phyloP scores from a whole-genome alignment of 2,888 invertebrate genomes.

The Coleophora flavipennella region DNA sequence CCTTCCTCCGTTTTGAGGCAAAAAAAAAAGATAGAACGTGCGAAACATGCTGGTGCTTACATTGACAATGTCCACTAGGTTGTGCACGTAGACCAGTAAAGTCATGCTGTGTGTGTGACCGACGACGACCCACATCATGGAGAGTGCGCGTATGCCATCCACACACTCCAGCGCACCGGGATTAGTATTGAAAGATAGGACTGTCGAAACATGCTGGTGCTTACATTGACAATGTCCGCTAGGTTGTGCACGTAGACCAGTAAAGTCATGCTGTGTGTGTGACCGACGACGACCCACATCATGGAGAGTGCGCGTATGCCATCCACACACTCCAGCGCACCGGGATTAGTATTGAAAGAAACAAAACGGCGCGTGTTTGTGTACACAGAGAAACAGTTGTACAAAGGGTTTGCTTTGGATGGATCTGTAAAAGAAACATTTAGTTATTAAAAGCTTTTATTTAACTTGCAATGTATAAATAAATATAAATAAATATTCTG shows the following conservation, averaged over 20 bases:
- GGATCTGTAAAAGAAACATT: constrained; percentile 17
- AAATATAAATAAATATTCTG: too few relatives aligned
- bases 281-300: constrained; percentile 60
- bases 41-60: too few relatives aligned
- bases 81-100: not conserved
- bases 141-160: not conserved
- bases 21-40: too few relatives aligned
- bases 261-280: constrained; percentile 36
- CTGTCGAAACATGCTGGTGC: constrained; percentile 3
- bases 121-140: not conserved
- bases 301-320: constrained; percentile 57
- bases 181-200: not conserved
- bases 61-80: not conserved
- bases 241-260: constrained; percentile 31
- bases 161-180: not conserved
- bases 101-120: not conserved
- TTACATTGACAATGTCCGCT: constrained; percentile 22
- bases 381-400: constrained; percentile 43
- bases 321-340: constrained; percentile 49
- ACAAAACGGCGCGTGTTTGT: constrained; percentile 49
- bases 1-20: too few relatives aligned
- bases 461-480: too few relatives aligned
- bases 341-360: constrained; percentile 33
- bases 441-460: too few relatives aligned
- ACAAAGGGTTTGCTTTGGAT: constrained; percentile 19